Base-by-base conservation (phyloP, 2,113 vertebrate species). In the Gadus macrocephalus region DNA sequence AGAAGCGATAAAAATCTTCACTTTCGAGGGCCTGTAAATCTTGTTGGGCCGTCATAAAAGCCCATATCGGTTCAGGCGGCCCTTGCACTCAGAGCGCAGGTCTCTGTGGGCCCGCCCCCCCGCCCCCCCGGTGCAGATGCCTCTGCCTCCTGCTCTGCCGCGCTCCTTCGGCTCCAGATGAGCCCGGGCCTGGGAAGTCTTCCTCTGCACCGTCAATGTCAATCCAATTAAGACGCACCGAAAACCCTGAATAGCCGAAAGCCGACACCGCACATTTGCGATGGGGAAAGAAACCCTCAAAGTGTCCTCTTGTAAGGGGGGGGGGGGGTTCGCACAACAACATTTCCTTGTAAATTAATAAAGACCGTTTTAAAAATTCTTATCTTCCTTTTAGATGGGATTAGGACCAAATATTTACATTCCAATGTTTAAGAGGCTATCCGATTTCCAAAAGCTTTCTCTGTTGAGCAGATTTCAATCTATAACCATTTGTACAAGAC, bases 341-440 rank as follows among this genome's bases (percentile, higher is more conserved):
- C 81, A 93, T 91, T 94, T 94, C 91, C 92, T 92, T 93, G 91
- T 92, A 92, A 93, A 94, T 93, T 93, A 93, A 93, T 94, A 92
- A 94, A 92, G 92, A 88, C 87, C 89, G 83, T 92, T 96, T 95
- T 93, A 91, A 91, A 88, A 92, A 94, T 93, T 90, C 91, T 92
- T 95, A 94, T 93, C 94, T 93, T 93, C 89, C 91, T 91, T 92
- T 93, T 91, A 85, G 89, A 91, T 87, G 86, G 82, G 87, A 92
- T 93, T 94, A 93, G 75, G 85, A 89, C 89, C 91, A 98, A 98
- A 98, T 98, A 98, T 98, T 98, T 98, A 97, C 95, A 95, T 94
- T 94, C 93, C 92, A 83, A 78, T 88, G 92, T 96, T 95, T 96
- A 97, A 95, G 88, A 94, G 93, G 78, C 88, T 92, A 89, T 98